Evolutionary conservation across 2,888 invertebrate species (phyloP), one percentile per base, ranked within the genome.

Genomic region (Drosophila mulleri): DNA sequence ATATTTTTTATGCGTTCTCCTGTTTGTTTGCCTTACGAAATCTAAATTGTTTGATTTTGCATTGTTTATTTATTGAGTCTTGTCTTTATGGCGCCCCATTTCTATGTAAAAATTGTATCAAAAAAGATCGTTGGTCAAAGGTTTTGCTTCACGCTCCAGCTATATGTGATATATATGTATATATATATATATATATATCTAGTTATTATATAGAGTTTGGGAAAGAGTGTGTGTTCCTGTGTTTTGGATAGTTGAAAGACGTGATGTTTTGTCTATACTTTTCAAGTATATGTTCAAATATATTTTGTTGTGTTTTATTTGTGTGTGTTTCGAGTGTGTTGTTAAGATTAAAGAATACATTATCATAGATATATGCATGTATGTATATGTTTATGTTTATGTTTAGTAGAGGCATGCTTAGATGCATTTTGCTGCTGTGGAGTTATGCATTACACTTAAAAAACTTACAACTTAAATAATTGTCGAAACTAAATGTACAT

Each of bases 401-500:
- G 26, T 26, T 26, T 80, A 75, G 80, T 78, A 41, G 71, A 72
- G 73, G 75, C 62, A 70, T 58, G 52, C 61, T 42, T 73, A 60
- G 47, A 74, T 67, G 61, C 44, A 58, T 54, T 59, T 44, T 60
- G 72, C 69, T 76, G 77, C 62, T 77, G 80, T 80, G 64, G 72
- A 66, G 88, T 84, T 72, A 80, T 41, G 69, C 54, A 61, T 65
- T 81, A 65, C 26, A 69, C 86, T 86, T 80, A 86, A 67, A 75
- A 42, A 89, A 80, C 89, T 82, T 84, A 87, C 71, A 73, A 88
- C 80, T 88, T 85, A 87, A 88, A 82, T 83, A 78, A 72, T 78
- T 76, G 67, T 71, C 78, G 71, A 86, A 91, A 91, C 90, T 89
- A 91, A 89, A 88, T 88, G 78, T 89, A 88, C 88, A 59, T 85